Base-by-base conservation (phyloP, 2,113 vertebrate species). In the Phrynosoma platyrhinos region DNA sequence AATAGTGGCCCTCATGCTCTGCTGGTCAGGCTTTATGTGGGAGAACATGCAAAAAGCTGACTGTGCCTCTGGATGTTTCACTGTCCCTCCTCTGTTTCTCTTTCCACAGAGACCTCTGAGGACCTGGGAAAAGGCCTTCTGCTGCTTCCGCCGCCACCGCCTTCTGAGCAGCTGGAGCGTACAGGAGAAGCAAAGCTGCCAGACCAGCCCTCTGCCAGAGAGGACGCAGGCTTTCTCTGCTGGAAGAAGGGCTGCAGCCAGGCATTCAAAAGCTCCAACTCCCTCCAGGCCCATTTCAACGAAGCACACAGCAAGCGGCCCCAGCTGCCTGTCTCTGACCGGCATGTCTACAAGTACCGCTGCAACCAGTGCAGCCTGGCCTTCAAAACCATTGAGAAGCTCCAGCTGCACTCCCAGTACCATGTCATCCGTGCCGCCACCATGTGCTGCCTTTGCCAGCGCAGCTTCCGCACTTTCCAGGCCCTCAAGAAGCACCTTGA, bases 201-300 rank as follows among this genome's bases (percentile, higher is more conserved):
- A 0, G 98, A 99, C 76, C 96, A 96, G 2, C 94, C 97, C 18
- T 90, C 96, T 78, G 94, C 96, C 90, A 97, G 97, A 91, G 99
- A 99, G 78, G 99, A 99, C 89, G 93, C 98, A 0, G 97, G 98
- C 87, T 99, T 99, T 92, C 96, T 99, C 68, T 99, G 99, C 95
- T 99, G 99, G 99, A 99, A 99, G 96, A 99, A 99, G 93, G 99
- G 99, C 89, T 99, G 99, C 93, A 99, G 98, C 96, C 99, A 99
- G 96, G 97, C 98, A 84, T 99, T 99, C 94, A 99, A 98, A 94
- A 98, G 98, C 85, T 99, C 99, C 0, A 98, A 98, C 55, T 98
- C 99, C 71, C 98, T 99, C 82, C 99, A 99, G 96, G 97, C 98
- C 23, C 99, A 99, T 92, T 99, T 99, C 97, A 99, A 97, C 0